Conservation (phyloP, 92 coral and sea anemone genomes). For the Muricea muricata region DNA sequence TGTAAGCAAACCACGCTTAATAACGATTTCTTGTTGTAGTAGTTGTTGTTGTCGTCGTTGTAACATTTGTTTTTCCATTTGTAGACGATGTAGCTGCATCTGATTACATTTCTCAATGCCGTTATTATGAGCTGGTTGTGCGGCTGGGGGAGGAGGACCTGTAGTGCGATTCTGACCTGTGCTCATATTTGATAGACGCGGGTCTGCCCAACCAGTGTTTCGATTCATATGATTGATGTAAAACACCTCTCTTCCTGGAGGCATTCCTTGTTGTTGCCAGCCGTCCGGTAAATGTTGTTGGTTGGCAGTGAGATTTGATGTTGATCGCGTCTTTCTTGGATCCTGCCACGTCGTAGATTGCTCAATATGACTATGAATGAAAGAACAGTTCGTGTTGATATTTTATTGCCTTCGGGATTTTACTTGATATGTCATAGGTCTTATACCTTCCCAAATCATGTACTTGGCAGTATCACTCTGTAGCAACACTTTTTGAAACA, state of each 20-base stretch:
- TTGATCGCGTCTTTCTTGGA: conserved; percentile 96
- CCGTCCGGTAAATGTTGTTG: conserved; percentile 84
- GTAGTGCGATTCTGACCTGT: conserved; percentile 66
- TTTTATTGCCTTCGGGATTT: conserved; percentile 12
- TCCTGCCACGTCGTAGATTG: conserved; percentile 97
- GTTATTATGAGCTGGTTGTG: conserved; percentile 58
- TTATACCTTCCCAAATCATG: neutral
- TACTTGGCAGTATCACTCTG: neutral
- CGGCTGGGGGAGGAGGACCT: conserved; percentile 57
- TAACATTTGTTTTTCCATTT: conserved; percentile 86
- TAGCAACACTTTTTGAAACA: neutral
- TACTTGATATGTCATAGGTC: neutral
- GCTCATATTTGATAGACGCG: conserved; percentile 73
- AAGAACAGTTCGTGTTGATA: neutral
- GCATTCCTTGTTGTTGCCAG: conserved; percentile 98
- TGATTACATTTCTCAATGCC: conserved; percentile 52
- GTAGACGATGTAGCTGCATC: conserved; percentile 86
- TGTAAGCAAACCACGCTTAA: conserved; percentile 89
- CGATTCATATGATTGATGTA: conserved; percentile 90
- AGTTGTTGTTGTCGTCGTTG: conserved; percentile 86
- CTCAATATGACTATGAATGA: conserved; percentile 82
- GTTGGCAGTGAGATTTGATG: conserved; percentile 81
- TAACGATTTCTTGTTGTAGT: conserved; percentile 85
- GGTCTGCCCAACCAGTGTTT: conserved; percentile 96
- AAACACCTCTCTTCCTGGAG: conserved; percentile 93